phyloP scores from a whole-genome alignment of 1,140 invertebrate genomes.

The Prorops nasuta region DNA sequence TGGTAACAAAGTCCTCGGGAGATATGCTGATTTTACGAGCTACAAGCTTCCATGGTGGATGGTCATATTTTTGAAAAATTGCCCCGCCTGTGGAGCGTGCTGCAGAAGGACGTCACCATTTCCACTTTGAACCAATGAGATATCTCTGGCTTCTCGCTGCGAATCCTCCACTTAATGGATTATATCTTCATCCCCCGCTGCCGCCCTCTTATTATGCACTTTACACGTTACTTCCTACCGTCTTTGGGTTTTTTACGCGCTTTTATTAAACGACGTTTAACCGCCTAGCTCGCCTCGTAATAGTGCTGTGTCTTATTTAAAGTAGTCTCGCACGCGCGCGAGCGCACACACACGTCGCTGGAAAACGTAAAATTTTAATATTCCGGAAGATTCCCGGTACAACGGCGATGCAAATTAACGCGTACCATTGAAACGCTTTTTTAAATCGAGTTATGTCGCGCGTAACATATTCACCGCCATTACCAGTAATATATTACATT shows the following conservation, averaged over 20 bases:
- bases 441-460: too few relatives aligned
- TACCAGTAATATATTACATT: too few relatives aligned
- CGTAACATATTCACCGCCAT: too few relatives aligned
- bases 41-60: constrained; percentile 7
- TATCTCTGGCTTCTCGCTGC: neutral
- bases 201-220: constrained; percentile 18
- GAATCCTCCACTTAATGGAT: constrained; percentile 14
- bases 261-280: neutral
- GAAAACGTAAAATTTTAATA: too few relatives aligned
- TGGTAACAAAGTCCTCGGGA: constrained; percentile 11
- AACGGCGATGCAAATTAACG: too few relatives aligned
- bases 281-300: too few relatives aligned
- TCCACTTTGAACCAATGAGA: constrained; percentile 15
- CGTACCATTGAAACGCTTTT: too few relatives aligned
- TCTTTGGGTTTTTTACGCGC: constrained; percentile 10
- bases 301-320: too few relatives aligned
- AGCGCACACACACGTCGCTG: too few relatives aligned
- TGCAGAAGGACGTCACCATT: constrained; percentile 24
- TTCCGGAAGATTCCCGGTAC: too few relatives aligned
- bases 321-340: too few relatives aligned
- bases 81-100: constrained; percentile 10
- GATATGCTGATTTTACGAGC: constrained; percentile 27
- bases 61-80: constrained; percentile 16
- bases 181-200: constrained; percentile 11
- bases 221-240: constrained; percentile 12